These are phyloP conservation scores for Sitodiplosis mosellana DNA, from an alignment of 1,140 invertebrate genomes.

Conservation along the genomic window DNA sequence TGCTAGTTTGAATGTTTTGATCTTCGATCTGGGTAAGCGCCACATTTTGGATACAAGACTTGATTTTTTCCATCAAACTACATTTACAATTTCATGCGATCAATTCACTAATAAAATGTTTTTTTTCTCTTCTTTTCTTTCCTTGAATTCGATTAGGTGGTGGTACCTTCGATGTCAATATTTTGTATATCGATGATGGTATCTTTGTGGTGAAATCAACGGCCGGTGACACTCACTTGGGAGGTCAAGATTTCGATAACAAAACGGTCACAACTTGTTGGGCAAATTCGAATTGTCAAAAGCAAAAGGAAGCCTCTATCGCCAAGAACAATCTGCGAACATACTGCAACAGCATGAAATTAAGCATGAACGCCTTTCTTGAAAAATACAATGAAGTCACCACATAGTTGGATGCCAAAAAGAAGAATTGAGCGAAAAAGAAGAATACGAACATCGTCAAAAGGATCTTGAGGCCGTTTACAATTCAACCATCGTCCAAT, in stretches of 20 bases:
- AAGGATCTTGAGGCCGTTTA: conserved; percentile 71
- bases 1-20: conserved; percentile 52
- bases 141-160: too few relatives aligned
- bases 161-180: conserved; percentile 71
- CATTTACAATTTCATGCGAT: too few relatives aligned
- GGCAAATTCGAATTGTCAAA: conserved; percentile 57
- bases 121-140: too few relatives aligned
- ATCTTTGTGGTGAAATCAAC: conserved; percentile 64
- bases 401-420: conserved; percentile 85
- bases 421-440: conserved; percentile 82
- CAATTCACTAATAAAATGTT: too few relatives aligned
- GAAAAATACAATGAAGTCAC: conserved; percentile 89
- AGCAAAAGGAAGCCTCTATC: conserved; percentile 40
- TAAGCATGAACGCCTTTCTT: conserved; percentile 52
- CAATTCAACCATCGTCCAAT: conserved; percentile 71
- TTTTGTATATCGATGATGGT: conserved; percentile 71
- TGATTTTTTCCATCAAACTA: too few relatives aligned
- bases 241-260: conserved; percentile 62
- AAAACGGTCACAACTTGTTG: conserved; percentile 64
- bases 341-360: conserved; percentile 65
- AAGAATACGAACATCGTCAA: conserved; percentile 85
- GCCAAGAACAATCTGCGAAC: conserved; percentile 65
- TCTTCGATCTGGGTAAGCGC: conserved; percentile 59
- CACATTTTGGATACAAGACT: too few relatives aligned
- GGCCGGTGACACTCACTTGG: conserved; percentile 54